A percentile compares a stretch with the other conserved stretches of the same genome.
Evolutionary conservation across 2,888 invertebrate genomes (phyloP).

Genomic region (Syritta pipiens): DNA sequence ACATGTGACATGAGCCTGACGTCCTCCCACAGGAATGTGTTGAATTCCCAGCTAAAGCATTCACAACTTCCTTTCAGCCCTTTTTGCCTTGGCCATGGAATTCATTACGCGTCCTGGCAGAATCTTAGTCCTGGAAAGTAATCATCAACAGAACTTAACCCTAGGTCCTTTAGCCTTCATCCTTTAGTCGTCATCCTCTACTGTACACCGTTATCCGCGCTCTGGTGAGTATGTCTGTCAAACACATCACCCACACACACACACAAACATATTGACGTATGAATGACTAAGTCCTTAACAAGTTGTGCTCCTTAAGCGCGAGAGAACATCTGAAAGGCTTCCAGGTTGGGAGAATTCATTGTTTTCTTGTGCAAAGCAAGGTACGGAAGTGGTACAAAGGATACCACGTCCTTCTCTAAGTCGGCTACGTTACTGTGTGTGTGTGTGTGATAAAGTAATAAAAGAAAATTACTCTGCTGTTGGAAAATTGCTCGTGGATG

Average conservation of each 20-base stretch:
- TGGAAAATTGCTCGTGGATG: constrained; percentile 6
- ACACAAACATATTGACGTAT: not conserved
- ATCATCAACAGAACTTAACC: constrained; percentile 19
- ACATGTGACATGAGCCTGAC: not conserved
- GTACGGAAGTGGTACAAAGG: not conserved
- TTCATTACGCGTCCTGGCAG: constrained; percentile 15
- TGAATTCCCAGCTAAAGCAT: not conserved
- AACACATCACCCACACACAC: too few relatives aligned
- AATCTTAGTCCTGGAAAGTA: constrained; percentile 30
- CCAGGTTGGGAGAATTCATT: too few relatives aligned
- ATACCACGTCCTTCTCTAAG: too few relatives aligned
- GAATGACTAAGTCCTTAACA: constrained; percentile 2
- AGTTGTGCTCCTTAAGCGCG: constrained; percentile 1
- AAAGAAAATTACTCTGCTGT: constrained; percentile 13
- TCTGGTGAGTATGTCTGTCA: too few relatives aligned
- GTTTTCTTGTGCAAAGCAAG: not conserved
- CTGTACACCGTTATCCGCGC: too few relatives aligned
- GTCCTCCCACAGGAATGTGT: not conserved
- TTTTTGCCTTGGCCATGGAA: constrained; percentile 6
- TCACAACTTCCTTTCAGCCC: not conserved
- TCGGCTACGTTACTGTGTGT: too few relatives aligned
- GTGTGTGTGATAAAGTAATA: constrained; percentile 1
- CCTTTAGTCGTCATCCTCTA: too few relatives aligned
- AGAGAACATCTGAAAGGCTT: too few relatives aligned
- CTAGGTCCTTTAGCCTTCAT: too few relatives aligned